Percentiles rank a stretch among this genome's conserved stretches.
Evolutionary conservation across 1,140 invertebrate species (phyloP).

Genomic region (Apis cerana): DNA sequence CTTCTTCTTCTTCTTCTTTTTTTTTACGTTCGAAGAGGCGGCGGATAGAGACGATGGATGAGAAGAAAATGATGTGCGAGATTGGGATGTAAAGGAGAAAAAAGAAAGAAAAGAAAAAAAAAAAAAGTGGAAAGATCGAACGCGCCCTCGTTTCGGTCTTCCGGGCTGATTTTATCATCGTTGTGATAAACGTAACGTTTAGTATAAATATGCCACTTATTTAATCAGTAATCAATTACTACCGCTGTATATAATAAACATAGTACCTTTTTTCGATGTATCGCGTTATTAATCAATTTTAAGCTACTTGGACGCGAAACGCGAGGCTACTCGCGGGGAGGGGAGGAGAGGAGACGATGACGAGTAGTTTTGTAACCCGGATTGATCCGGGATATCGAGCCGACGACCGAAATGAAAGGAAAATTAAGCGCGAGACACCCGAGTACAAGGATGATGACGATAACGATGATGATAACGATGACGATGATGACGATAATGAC

Average conservation of each 20-base stretch:
- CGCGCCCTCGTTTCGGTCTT: conserved; percentile 58
- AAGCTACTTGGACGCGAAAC: conserved; percentile 52
- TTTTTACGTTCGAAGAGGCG: neutral
- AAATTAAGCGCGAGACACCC: too few relatives aligned
- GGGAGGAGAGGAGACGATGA: conserved; percentile 31
- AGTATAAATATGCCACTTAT: conserved; percentile 77
- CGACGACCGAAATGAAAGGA: neutral
- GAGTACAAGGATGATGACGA: too few relatives aligned
- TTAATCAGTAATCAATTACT: conserved; percentile 80
- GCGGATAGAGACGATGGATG: neutral
- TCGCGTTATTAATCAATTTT: conserved; percentile 68
- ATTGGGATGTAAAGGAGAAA: neutral
- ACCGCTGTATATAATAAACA: conserved; percentile 78
- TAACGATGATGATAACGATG: too few relatives aligned
- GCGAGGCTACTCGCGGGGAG: neutral
- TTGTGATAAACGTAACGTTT: conserved; percentile 79
- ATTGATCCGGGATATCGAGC: neutral
- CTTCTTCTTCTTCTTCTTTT: too few relatives aligned
- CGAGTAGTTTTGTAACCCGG: conserved; percentile 62
- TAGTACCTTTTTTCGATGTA: conserved; percentile 75
- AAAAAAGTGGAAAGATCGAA: conserved; percentile 22
- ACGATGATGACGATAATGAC: too few relatives aligned
- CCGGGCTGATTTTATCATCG: conserved; percentile 77
- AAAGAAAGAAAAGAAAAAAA: neutral
- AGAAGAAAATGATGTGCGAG: neutral